A percentile compares a stretch with the other conserved stretches of the same genome.
Evolutionary conservation across 2,113 vertebrate species (phyloP).

Genomic region (Leiothrix lutea): DNA sequence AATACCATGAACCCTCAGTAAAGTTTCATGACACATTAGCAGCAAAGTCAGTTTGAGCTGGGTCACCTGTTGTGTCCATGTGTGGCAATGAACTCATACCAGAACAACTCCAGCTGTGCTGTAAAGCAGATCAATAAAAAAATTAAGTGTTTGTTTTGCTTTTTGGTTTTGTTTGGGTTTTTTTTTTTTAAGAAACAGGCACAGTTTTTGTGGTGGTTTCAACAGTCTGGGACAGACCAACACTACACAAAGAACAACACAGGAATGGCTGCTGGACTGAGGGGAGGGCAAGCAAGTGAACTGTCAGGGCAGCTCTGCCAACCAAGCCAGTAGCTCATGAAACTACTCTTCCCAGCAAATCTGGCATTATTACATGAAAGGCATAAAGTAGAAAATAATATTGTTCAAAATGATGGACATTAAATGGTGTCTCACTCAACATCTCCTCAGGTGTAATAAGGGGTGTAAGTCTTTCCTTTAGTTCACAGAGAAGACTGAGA

Average conservation of each 20-base stretch:
- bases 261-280: neutral
- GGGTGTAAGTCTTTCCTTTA: neutral
- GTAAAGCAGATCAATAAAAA: neutral
- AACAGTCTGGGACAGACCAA: neutral
- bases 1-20: neutral
- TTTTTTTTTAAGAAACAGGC: neutral
- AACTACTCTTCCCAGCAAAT: neutral
- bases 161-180: neutral
- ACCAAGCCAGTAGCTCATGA: neutral
- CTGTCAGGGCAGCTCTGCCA: neutral
- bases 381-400: neutral
- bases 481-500: neutral
- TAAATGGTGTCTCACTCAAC: neutral
- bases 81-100: neutral
- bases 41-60: neutral
- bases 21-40: neutral
- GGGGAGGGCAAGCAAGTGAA: neutral
- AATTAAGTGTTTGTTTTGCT: neutral
- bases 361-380: neutral
- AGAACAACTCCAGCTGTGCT: neutral
- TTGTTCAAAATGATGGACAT: neutral
- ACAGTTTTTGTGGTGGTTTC: neutral
- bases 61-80: neutral
- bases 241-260: neutral
- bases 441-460: neutral